A percentile compares a stretch with the other conserved stretches of the same genome.
These are phyloP conservation scores for Aptenodytes patagonicus DNA, from an alignment of 2,113 vertebrate species.

Conservation along the genomic window DNA sequence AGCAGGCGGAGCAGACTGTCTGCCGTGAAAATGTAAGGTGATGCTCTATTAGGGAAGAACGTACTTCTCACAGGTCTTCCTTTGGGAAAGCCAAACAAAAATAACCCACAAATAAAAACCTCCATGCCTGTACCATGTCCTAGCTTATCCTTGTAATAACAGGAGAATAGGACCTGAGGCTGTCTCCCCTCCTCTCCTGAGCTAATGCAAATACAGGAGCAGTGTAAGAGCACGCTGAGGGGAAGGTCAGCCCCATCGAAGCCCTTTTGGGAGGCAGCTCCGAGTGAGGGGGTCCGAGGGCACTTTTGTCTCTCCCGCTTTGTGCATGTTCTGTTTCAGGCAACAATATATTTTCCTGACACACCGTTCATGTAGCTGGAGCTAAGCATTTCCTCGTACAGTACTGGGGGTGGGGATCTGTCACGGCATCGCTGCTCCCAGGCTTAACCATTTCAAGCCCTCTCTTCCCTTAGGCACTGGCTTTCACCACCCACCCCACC, in stretches of 20 bases:
- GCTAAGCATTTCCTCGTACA: neutral
- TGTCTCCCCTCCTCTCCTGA: neutral
- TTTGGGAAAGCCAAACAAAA: constrained; percentile 33
- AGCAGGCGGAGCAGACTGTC: neutral
- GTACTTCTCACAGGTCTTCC: neutral
- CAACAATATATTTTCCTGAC: neutral
- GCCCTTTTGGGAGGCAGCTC: neutral
- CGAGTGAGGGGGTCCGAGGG: neutral
- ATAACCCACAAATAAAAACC: constrained; percentile 1
- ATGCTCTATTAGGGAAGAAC: neutral
- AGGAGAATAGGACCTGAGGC: neutral
- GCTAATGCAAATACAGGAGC: neutral
- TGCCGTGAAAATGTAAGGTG: neutral
- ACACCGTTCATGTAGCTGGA: neutral
- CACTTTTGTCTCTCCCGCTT: neutral
- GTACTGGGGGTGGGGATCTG: neutral
- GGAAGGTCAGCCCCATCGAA: neutral
- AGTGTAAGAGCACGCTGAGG: neutral
- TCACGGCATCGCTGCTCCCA: neutral
- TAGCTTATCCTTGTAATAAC: neutral
- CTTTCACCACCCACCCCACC: neutral
- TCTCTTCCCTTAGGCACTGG: neutral
- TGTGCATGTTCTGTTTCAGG: neutral
- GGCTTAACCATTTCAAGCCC: neutral
- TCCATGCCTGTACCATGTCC: neutral